These are phyloP conservation scores for Acropora yongei DNA, from an alignment of 64 coral and sea anemone species.

Conservation along the genomic window DNA sequence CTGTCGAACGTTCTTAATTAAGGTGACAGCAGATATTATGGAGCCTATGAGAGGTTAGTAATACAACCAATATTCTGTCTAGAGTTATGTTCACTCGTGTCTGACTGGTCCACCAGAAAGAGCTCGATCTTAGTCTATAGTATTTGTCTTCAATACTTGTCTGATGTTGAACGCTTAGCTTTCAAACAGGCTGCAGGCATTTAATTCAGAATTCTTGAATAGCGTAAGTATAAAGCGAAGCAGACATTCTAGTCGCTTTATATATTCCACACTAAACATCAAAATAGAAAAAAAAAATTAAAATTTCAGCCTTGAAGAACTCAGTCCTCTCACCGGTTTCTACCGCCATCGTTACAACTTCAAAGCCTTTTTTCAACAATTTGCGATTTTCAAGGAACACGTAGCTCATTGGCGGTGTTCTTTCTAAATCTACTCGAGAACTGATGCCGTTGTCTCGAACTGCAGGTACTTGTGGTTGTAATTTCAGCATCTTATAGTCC, in stretches of 20 bases:
- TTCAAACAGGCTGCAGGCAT: neutral
- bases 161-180: neutral
- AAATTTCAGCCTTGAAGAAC: neutral
- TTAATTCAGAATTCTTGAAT: neutral
- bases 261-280: neutral
- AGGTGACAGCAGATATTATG: neutral
- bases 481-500: neutral
- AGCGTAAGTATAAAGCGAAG: neutral
- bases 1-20: neutral
- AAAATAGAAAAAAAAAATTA: neutral
- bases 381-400: neutral
- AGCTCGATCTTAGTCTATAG: too few relatives aligned
- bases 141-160: neutral
- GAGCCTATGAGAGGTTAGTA: neutral
- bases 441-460: neutral
- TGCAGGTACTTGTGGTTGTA: neutral
- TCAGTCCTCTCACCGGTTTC: neutral
- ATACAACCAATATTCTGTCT: neutral
- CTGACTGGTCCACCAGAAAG: too few relatives aligned
- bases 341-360: neutral
- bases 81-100: neutral
- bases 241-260: neutral
- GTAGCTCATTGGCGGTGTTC: neutral
- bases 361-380: neutral
- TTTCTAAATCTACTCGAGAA: neutral